Percentiles rank a stretch among this genome's conserved stretches.
Evolutionary conservation across 2,113 vertebrate genomes (phyloP).

Genomic region (Phyllostomus discolor): DNA sequence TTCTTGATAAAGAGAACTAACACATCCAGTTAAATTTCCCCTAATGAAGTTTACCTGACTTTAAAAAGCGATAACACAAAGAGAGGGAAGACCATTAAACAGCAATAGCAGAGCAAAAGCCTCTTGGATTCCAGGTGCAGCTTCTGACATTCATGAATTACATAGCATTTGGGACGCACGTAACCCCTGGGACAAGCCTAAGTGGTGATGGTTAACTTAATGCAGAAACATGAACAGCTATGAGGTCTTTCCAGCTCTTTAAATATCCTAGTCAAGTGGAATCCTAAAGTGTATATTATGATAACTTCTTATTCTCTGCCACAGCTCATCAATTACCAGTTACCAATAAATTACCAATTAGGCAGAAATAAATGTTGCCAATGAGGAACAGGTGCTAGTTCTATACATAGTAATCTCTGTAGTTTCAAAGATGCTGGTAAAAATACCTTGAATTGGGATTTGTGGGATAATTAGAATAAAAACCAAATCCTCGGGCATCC

Average conservation of each 20-base stretch:
- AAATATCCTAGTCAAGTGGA: neutral
- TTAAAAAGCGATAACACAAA: neutral
- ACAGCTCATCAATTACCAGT: neutral
- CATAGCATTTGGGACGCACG: too few relatives aligned
- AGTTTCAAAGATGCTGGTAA: neutral
- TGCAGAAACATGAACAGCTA: neutral
- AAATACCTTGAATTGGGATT: neutral
- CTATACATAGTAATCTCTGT: neutral
- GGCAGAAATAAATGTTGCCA: neutral
- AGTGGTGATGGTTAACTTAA: neutral
- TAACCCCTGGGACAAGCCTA: neutral
- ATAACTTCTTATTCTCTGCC: neutral
- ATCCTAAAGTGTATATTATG: neutral
- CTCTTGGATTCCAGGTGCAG: neutral
- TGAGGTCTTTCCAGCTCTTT: neutral
- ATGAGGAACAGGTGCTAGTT: neutral
- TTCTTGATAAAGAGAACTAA: neutral
- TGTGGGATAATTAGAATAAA: neutral
- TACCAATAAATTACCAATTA: neutral
- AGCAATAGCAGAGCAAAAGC: neutral
- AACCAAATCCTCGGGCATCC: neutral
- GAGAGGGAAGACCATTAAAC: accelerated
- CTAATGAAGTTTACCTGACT: neutral
- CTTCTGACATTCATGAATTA: neutral
- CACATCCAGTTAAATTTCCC: too few relatives aligned